Base-by-base conservation (phyloP, 2,113 vertebrate species). In the Corythornis cristatus region DNA sequence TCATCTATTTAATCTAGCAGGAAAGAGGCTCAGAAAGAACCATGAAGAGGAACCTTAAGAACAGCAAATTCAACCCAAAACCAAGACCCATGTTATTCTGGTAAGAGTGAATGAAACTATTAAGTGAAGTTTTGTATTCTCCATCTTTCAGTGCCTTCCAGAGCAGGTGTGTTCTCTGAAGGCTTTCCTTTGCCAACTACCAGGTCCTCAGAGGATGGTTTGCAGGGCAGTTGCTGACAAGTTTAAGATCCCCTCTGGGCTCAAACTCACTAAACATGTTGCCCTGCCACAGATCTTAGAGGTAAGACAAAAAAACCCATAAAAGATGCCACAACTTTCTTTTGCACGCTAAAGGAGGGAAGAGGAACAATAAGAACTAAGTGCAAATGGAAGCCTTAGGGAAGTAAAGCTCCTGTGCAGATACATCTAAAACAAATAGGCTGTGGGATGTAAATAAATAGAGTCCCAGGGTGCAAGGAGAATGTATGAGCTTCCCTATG, bases 21-120 rank as follows among this genome's bases (percentile, higher is more conserved):
- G 20, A 2, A 56, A 78, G 8, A 48, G 25, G 19, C 61, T 60
- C 19, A 22, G 45, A 77, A 84, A 78, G 51, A 62, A 17, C 21
- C 37, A 16, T 31, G 33, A 72, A 61, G 0, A 0, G 29, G 22
- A 65, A 56, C 29, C 5, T 35, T 72, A 78, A 78, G 26, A 64
- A 25, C 42, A 66, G 37, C 5, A 80, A 92, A 94, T 80, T 90
- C 37, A 61, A 83, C 73, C 31, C 62, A 5, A 74, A 86, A 82
- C 2, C 14, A 74, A 83, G 68, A 37, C 16, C n/a, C 26, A n/a
- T 0, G 0, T 58, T 90, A 11, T 65, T 89, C 25, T 67, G 20
- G 22, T 56, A 40, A 18, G n/a, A 78, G 77, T 71, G 91, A 89
- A 45, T 84, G 77, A 95, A 93, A 61, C 18, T 48, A 90, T 78